Conservation (phyloP, 2,797 vertebrate species). For the Anolis apletophallus region DNA sequence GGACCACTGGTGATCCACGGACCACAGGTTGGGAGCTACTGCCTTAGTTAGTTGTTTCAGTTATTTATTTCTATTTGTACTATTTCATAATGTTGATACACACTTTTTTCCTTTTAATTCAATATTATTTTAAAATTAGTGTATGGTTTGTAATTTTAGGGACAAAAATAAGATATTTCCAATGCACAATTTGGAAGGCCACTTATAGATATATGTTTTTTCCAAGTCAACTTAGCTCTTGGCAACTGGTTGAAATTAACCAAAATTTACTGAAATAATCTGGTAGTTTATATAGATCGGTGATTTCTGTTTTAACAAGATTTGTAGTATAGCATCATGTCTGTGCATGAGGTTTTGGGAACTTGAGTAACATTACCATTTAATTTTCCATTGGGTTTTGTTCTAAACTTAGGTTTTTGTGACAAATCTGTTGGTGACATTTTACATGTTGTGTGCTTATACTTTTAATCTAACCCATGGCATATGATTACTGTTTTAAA, state of each 20-base stretch:
- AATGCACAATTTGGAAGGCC: not conserved
- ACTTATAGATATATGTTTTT: not conserved
- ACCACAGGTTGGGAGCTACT: no score
- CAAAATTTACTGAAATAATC: no score
- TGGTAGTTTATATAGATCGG: no score
- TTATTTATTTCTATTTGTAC: not conserved
- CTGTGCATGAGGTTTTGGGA: not conserved
- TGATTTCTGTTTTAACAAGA: no score
- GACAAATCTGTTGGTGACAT: not conserved
- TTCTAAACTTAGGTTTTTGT: not conserved
- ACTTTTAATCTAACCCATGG: not conserved
- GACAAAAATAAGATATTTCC: not conserved
- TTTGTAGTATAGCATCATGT: not conserved
- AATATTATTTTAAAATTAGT: not conserved
- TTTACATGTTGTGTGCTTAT: not conserved
- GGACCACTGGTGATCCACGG: no score
- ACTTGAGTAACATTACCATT: not conserved
- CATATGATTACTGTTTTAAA: not conserved
- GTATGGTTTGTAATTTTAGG: not conserved
- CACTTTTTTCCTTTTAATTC: fast-evolving
- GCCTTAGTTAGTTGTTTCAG: not conserved
- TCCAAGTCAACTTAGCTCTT: no score
- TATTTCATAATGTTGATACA: conserved; percentile 10
- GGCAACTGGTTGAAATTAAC: no score
- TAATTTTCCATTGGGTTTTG: not conserved